Conservation (phyloP, 1,140 invertebrate species). For the Drosophila insularis region DNA sequence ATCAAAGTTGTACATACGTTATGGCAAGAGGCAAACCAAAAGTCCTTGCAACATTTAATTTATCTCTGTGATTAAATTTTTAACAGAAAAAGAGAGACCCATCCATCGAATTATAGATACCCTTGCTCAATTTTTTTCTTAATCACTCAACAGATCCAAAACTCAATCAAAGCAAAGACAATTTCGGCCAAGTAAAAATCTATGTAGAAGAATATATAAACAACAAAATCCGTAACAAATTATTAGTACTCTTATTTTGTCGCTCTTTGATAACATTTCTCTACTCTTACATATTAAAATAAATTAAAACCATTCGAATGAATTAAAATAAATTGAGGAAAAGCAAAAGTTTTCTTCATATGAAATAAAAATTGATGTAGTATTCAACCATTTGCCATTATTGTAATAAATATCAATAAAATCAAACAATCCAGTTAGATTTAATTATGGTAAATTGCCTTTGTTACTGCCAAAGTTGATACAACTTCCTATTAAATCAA, state of each 20-base stretch:
- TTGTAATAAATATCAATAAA: conserved; percentile 51
- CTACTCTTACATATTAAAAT: not conserved
- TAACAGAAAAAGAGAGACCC: conserved; percentile 4
- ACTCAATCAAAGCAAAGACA: too few relatives aligned
- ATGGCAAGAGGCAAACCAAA: conserved; percentile 33
- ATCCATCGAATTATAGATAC: not conserved
- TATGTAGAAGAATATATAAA: too few relatives aligned
- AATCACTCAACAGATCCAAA: too few relatives aligned
- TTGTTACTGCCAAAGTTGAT: conserved; percentile 32
- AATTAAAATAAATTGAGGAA: conserved; percentile 8
- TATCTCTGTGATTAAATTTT: conserved; percentile 64
- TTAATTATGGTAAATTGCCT: conserved; percentile 50
- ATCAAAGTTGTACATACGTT: conserved; percentile 48
- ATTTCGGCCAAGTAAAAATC: too few relatives aligned
- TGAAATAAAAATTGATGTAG: not conserved
- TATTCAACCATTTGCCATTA: not conserved
- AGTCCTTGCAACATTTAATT: conserved; percentile 62
- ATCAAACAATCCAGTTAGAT: conserved; percentile 43
- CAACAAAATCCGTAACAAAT: not conserved
- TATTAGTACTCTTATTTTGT: not conserved
- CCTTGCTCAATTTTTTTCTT: not conserved
- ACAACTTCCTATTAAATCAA: conserved; percentile 57
- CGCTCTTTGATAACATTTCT: too few relatives aligned
- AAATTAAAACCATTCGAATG: not conserved
- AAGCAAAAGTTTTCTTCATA: conserved; percentile 4